phyloP scores from a whole-genome alignment of 2,113 vertebrate species.

The Benitochromis conjunctus region DNA sequence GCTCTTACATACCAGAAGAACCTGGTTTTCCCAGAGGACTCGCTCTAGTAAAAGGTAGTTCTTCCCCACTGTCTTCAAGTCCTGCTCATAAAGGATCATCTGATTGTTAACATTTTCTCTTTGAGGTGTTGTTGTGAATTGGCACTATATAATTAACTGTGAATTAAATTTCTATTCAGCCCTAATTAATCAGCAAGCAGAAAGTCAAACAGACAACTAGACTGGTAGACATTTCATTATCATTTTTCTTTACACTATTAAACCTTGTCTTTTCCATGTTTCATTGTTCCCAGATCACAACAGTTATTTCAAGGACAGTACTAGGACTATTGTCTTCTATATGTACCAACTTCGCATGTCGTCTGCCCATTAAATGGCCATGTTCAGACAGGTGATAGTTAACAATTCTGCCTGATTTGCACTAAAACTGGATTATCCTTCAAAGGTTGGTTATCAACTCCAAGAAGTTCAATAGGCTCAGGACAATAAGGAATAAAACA shows the following conservation, averaged over 20 bases:
- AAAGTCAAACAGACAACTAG: not conserved
- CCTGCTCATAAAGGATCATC: not conserved
- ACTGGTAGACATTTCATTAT: not conserved
- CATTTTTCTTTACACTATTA: not conserved
- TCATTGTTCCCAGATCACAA: not conserved
- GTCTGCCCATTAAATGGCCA: not conserved
- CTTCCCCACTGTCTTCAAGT: not conserved
- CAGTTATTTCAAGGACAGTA: not conserved
- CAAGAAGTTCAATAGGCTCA: not conserved
- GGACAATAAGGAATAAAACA: not conserved
- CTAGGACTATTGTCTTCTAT: not conserved
- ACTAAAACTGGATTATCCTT: too few species aligned
- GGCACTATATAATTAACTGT: too few species aligned
- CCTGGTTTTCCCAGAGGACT: not conserved
- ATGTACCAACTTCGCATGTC: not conserved
- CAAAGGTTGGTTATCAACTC: not conserved
- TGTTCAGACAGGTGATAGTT: not conserved
- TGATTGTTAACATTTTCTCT: not conserved
- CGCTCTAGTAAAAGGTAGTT: not conserved
- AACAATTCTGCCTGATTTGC: not conserved
- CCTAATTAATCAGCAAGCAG: not conserved
- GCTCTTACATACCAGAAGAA: not conserved
- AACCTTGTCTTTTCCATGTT: fast-evolving
- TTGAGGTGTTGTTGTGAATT: too few species aligned
- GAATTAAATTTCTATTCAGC: not conserved